Conservation (phyloP, 2,888 invertebrate species). For the Scaptodrosophila latifasciaeformis region DNA sequence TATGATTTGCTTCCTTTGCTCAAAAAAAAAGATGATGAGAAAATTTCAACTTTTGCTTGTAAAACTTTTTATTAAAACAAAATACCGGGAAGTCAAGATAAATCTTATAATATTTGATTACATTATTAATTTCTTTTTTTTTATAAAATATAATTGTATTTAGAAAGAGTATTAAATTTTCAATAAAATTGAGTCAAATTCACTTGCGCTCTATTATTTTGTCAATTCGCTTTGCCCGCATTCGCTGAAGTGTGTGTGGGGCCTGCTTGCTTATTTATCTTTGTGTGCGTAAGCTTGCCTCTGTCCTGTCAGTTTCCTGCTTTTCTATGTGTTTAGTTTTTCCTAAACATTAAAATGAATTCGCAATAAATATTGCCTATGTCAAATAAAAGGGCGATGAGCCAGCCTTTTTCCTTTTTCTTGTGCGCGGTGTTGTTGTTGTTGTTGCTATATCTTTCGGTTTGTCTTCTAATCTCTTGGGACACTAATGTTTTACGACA, state of each 20-base stretch:
- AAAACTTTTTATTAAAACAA: no score
- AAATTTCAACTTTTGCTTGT: no score
- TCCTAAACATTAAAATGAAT: slow-evolving; percentile 62
- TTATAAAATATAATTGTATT: no score
- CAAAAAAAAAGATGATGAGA: no score
- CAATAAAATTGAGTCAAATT: no score
- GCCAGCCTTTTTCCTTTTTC: slow-evolving; percentile 42
- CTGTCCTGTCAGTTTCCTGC: not conserved
- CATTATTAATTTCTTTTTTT: no score
- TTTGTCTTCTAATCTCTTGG: slow-evolving; percentile 53
- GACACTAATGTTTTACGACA: slow-evolving; percentile 67
- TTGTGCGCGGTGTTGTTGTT: not conserved
- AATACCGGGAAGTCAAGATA: no score
- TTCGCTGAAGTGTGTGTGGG: no score
- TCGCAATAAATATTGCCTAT: slow-evolving; percentile 68
- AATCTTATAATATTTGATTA: no score
- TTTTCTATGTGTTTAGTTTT: slow-evolving; percentile 40
- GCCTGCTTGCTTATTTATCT: slow-evolving; percentile 3
- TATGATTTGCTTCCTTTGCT: no score
- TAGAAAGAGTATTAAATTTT: no score
- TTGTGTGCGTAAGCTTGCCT: slow-evolving; percentile 12
- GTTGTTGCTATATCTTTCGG: not conserved
- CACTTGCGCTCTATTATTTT: no score
- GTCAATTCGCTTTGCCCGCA: slow-evolving; percentile 58
- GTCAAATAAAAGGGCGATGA: slow-evolving; percentile 67